Evolutionary conservation across 2,797 vertebrate species (phyloP), one percentile per base, ranked within the genome.

Genomic region (Syngnathus acus): DNA sequence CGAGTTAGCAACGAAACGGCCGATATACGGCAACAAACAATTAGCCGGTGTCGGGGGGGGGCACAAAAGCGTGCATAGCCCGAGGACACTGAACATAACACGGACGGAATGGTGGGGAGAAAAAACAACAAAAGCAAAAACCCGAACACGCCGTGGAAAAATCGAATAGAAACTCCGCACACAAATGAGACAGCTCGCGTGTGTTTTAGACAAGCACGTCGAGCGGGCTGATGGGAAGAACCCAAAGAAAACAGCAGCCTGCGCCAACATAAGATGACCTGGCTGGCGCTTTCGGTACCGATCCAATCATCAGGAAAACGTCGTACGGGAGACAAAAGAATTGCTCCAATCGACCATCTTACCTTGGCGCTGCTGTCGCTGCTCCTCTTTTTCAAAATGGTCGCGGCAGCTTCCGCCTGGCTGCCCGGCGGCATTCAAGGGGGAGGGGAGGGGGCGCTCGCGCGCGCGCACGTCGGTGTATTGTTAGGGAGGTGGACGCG

Each of bases 361-460:
- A 92, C 91, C 92, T 88, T 82, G 79, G 77, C 90, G 84, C 87
- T 90, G 90, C 85, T 84, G 26, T 32, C 26, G 38, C 38, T 60
- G 42, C 21, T 57, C 26, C 26, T 16, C 86, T 73, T 11, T 90
- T 91, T 91, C 90, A 92, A 93, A 93, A 92, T 93, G 91, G 92
- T 91, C 89, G 90, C 89, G 89, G 86, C 87, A 84, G 90, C 90
- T 92, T 93, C 90, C 91, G 90, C 87, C 88, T 86, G 87, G 84
- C 72, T 73, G 84, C 84, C 83, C 83, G 82, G 86, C 83, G 82
- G 86, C 86, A 85, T 87, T 78, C 13, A 11, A 45, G 9, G 1
- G 42, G 42, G 23, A 17, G 16, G 19, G 40, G 40, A 39, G 69
- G 72, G 75, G 73, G 16, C 5, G 45, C 5, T 16, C 13, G 45